Base-by-base conservation (phyloP, 2,797 vertebrate species). In the Odontamblyopus rebecca region DNA sequence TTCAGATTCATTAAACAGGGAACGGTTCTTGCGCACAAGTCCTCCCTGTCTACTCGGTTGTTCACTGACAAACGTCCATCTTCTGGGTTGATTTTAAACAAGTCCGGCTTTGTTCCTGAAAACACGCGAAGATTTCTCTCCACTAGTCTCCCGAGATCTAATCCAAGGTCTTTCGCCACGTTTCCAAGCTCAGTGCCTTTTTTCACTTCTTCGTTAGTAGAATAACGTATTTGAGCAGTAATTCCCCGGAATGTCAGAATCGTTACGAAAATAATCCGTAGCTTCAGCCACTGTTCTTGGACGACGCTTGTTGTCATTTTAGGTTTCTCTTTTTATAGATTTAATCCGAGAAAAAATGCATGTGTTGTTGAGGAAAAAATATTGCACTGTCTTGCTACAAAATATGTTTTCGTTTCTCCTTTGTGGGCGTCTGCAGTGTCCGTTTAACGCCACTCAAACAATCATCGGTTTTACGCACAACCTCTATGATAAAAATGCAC, bases 1-100 rank as follows among this genome's bases (percentile, higher is more conserved):
- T 95, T 94, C 12, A 96, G 83, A 67, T 88, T 90, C 5, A 91
- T 76, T 19, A 93, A 30, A 44, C 94, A 95, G 0, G 86, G 91
- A 4, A 79, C 80, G 0, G 51, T 88, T 77, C 88, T 85, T 63
- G 83, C 89, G 16, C 95, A 96, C 26, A 96, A 73, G 32, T 91
- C 91, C 74, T 96, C 94, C 72, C 93, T 85, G 82, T 96, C 94
- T 60, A 95, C 76, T 71, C 89, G 91, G 71, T 92, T 90, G 26
- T 88, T 91, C 56, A 95, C 82, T 2, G 89, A 82, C 70, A 96
- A 87, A 77, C 89, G 54, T 12, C 93, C 90, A 68, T 94, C 92
- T 67, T 71, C 80, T 29, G 85, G 78, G 68, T 93, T 93, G 82
- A 95, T 79, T 79, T 86, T 85, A 69, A 96, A 95, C 68, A 90